Evolutionary conservation across 2,888 invertebrate genomes (phyloP), one percentile per base, ranked within the genome.

Genomic region (Athalia rosae): DNA sequence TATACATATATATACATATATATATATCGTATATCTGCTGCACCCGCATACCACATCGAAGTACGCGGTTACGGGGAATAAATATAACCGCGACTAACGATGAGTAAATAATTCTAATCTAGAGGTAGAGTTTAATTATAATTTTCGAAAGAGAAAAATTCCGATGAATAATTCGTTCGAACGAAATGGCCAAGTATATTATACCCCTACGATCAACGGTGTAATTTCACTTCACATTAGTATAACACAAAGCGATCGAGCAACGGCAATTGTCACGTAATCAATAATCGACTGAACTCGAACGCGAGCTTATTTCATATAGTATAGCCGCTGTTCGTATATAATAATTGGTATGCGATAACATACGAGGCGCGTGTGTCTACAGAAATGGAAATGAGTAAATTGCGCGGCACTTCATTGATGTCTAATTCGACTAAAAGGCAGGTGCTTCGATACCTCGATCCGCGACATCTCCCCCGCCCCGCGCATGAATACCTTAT

Each of bases 141-240:
- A n/a, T n/a, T n/a, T n/a, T n/a, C n/a, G n/a, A 3, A 53, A 53
- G 4, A 11, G 53, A 53, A 0, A 11, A 11, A 53, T 53, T n/a
- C 3, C 3, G n/a, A n/a, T 53, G 1, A n/a, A 53, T 53, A 9
- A n/a, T 11, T 53, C 53, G 53, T n/a, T 53, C 11, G 53, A 11
- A 4, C 4, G 7, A 53, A n/a, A 53, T 53, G 28, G 28, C 28
- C 28, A 28, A 28, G 28, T 28, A 28, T 28, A 28, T 28, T 28
- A 28, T n/a, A 28, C 28, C 28, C 28, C 58, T 71, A 13, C 59
- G 74, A 74, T 74, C 74, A 74, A 77, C 77, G 62, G 63, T 77
- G 77, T 45, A 73, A 63, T 77, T 77, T 77, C 58, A 71, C 2
- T 77, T 28, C 53, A 62, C 73, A 77, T 77, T 63, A 77, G 62